Conservation (phyloP, 2,797 vertebrate genomes). For the Spinus pinus region DNA sequence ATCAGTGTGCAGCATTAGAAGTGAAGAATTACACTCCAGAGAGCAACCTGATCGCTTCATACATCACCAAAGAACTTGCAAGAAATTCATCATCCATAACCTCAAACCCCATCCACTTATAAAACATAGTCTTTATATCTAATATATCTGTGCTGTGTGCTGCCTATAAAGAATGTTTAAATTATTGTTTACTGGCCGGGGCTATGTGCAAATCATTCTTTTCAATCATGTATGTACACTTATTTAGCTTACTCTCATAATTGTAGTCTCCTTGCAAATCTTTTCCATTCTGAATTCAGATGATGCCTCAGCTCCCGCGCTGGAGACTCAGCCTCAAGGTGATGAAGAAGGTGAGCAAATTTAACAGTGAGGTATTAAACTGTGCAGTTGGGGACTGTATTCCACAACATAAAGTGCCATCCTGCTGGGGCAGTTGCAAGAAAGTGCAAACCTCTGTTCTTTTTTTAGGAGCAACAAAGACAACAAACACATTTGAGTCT, state of each 20-base stretch:
- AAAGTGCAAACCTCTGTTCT: neutral
- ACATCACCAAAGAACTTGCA: neutral
- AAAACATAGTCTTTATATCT: neutral
- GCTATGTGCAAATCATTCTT: constrained; percentile 82
- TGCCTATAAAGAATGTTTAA: neutral
- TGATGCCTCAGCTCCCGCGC: constrained; percentile 84
- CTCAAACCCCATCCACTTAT: neutral
- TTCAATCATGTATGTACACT: constrained; percentile 70
- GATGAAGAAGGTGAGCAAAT: constrained; percentile 92
- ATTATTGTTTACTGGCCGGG: constrained; percentile 63
- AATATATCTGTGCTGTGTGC: neutral
- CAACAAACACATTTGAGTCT: neutral
- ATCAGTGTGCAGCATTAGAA: neutral
- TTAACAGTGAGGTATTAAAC: neutral
- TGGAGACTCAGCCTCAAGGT: constrained; percentile 87
- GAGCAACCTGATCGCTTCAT: neutral
- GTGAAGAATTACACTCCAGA: neutral
- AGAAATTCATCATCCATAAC: neutral
- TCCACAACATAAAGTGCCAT: neutral
- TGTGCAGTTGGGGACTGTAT: neutral
- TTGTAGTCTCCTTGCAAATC: constrained; percentile 99
- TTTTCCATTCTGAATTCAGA: constrained; percentile 99
- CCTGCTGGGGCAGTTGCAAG: neutral
- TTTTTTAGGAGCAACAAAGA: neutral
- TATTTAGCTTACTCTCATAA: constrained; percentile 88